These are phyloP conservation scores for Siniperca undulata DNA, from an alignment of 2,797 vertebrate species.

Conservation along the genomic window DNA sequence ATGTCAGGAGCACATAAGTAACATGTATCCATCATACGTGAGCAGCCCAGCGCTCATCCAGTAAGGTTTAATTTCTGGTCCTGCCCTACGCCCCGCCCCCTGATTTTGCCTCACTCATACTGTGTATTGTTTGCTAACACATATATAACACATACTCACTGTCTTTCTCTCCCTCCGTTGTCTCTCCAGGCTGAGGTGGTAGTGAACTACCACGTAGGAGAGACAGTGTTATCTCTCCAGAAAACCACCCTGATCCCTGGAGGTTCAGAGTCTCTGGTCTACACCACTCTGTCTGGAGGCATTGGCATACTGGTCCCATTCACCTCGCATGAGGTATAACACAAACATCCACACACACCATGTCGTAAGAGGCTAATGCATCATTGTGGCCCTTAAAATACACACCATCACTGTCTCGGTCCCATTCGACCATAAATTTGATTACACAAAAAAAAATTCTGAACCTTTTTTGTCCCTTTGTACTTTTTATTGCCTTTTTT, in stretches of 20 bases:
- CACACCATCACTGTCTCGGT: neutral
- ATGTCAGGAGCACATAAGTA: too few species aligned
- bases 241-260: conserved; percentile 98
- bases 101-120: neutral
- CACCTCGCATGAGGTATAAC: conserved; percentile 95
- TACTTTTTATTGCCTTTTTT: neutral
- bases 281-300: conserved; percentile 96
- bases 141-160: too few species aligned
- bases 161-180: neutral
- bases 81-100: too few species aligned
- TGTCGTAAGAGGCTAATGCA: neutral
- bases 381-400: neutral
- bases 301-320: conserved; percentile 98
- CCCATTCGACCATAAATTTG: neutral
- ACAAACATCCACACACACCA: neutral
- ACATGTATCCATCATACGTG: too few species aligned
- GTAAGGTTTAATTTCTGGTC: neutral
- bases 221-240: conserved; percentile 96
- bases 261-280: conserved; percentile 97
- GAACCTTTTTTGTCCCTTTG: neutral
- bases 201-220: conserved; percentile 97
- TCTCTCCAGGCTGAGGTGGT: conserved; percentile 93
- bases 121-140: neutral
- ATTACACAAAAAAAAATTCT: neutral
- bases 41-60: too few species aligned